Conservation (phyloP, 2,888 invertebrate genomes). For the Lissocephala sabroskyi region DNA sequence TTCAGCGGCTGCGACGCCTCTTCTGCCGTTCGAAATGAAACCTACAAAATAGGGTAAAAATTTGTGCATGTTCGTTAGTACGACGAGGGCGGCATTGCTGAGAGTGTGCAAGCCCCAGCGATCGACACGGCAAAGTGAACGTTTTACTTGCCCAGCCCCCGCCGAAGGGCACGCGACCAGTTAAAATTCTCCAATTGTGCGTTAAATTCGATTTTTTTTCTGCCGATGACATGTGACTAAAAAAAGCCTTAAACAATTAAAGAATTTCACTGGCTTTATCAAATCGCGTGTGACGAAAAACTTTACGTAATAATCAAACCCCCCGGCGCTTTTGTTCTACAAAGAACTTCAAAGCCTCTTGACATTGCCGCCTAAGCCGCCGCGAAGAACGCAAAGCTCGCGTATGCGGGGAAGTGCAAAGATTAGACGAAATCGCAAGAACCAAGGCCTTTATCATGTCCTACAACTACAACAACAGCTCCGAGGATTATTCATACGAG, state of each 20-base stretch:
- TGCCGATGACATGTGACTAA: too few species aligned
- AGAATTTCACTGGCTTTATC: conserved; percentile 25
- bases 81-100: conserved; percentile 45
- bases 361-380: neutral
- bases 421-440: too few species aligned
- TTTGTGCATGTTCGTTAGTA: conserved; percentile 53
- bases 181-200: neutral
- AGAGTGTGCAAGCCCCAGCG: conserved; percentile 17
- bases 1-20: conserved; percentile 10
- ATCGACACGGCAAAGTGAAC: conserved; percentile 17
- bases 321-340: too few species aligned
- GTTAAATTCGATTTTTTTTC: too few species aligned
- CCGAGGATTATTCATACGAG: conserved; percentile 44
- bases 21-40: conserved; percentile 37
- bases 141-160: neutral
- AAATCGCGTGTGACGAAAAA: conserved; percentile 18
- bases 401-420: too few species aligned
- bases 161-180: neutral
- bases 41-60: conserved; percentile 64
- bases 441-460: too few species aligned
- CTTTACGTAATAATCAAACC: too few species aligned
- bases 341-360: neutral
- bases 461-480: conserved; percentile 45
- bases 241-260: too few species aligned
- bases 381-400: neutral